These are phyloP conservation scores for Arion vulgaris DNA, from an alignment of 1,140 invertebrate species.

Conservation along the genomic window DNA sequence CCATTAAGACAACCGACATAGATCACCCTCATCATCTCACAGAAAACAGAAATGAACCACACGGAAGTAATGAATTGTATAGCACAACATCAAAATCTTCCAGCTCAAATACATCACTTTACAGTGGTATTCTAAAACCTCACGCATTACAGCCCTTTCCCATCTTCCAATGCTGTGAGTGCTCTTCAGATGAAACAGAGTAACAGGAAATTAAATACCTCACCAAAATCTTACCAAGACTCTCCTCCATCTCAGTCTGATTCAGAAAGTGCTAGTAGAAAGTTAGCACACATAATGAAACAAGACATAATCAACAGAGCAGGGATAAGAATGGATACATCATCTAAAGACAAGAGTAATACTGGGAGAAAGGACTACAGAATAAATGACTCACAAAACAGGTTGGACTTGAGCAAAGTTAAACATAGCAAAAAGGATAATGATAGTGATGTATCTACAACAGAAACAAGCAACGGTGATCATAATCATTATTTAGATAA, in stretches of 20 bases:
- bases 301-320: background rate
- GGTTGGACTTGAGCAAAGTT: background rate
- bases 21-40: background rate
- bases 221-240: background rate
- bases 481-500: background rate
- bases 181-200: background rate
- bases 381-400: background rate
- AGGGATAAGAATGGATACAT: background rate
- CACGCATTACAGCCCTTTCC: background rate
- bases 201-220: background rate
- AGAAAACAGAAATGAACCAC: background rate
- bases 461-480: background rate
- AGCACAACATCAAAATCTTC: background rate
- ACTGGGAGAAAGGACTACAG: background rate
- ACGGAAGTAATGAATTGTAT: background rate
- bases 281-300: background rate
- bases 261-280: background rate
- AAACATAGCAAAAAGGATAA: background rate
- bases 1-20: background rate
- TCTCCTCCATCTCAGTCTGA: background rate
- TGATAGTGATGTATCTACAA: background rate
- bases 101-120: background rate
- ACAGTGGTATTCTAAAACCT: background rate
- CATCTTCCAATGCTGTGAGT: background rate
- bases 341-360: background rate